Evolutionary conservation across 1,140 invertebrate genomes (phyloP), one percentile per base, ranked within the genome.

Genomic region (Anoplophora glabripennis): DNA sequence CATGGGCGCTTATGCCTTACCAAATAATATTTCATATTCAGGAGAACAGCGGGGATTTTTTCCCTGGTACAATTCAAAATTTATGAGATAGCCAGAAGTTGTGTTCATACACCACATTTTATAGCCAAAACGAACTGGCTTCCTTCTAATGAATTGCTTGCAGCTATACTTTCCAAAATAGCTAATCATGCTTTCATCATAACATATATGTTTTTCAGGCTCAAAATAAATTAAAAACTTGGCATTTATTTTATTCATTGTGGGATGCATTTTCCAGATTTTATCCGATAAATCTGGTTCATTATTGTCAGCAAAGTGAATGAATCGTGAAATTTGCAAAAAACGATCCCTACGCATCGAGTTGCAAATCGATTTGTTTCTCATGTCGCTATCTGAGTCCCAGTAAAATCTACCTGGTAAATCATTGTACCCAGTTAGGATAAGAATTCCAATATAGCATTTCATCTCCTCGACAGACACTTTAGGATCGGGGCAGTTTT

Each of bases 401-500:
- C 72, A 74, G 53, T 74, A 74, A 55, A 57, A 37, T 52, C 64
- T 49, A 48, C 48, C 60, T 60, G 53, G 60, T 73, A 68, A n/a
- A n/a, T n/a, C n/a, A n/a, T n/a, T n/a, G 52, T 75, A 75, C 36
- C 69, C 71, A 47, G 63, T 59, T 41, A 73, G 47, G 60, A 74
- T 69, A 53, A 73, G 59, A 56, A 74, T 65, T 42, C 63, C 69
- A 64, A 62, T 59, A 66, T 62, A 66, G 68, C 48, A 73, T 64
- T 61, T 67, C 61, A 44, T 59, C 57, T 42, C 18, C n/a, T n/a
- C n/a, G n/a, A n/a, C 47, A 59, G 61, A 64, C 38, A 73, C 42
- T 46, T 65, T 37, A 61, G 68, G 70, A 57, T 64, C 54, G 51
- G 68, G 65, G 59, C 62, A 66, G 66, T n/a, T n/a, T 72, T 72